Evolutionary conservation across 1,140 invertebrate species (phyloP), one percentile per base, ranked within the genome.

Genomic region (Panulirus ornatus): DNA sequence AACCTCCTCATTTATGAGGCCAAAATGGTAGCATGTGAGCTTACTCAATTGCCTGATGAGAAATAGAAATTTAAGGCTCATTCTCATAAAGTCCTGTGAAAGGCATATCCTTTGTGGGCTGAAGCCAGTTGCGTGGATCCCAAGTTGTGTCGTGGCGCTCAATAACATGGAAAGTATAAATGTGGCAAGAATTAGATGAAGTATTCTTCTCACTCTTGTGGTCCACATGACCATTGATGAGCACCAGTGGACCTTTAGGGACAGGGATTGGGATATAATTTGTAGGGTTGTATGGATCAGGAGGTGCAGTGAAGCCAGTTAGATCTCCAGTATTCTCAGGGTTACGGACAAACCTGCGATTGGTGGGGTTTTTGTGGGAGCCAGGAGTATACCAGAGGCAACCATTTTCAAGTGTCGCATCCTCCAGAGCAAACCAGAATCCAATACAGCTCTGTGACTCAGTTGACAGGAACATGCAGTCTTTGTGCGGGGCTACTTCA

Each of bases 381-480:
- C 97, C 97, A 66, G 96, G 96, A 1, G 97, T 96, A 93, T 99
- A 97, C 96, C 97, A 98, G 6, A 99, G 94, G 93, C 99, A 99
- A 9, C 99, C 98, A 93, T 99, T 99, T 93, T 99, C 96, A 14
- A 96, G 79, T 0, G 96, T 98, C 2, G 98, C 97, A 93, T 99
- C 97, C 93, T 99, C 98, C 0, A 99, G 94, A 2, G 99, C 97
- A 73, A 99, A 96, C 99, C 99, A 99, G 93, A 99, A 96, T 1
- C 98, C 98, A 19, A 98, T 94, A 0, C 97, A 95, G 92, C 93
- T 93, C 88, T 92, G 91, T 27, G 96, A 98, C 85, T 96, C 97
- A 0, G 97, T 97, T 92, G 97, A 95, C 2, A 99, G 94, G 93
- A 97, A 99, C 0, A 97, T 96, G 0, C 96, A 96, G 93, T 99